Evolutionary conservation across 2,797 vertebrate genomes (phyloP).

Genomic region (Pachyuromys duprasi): DNA sequence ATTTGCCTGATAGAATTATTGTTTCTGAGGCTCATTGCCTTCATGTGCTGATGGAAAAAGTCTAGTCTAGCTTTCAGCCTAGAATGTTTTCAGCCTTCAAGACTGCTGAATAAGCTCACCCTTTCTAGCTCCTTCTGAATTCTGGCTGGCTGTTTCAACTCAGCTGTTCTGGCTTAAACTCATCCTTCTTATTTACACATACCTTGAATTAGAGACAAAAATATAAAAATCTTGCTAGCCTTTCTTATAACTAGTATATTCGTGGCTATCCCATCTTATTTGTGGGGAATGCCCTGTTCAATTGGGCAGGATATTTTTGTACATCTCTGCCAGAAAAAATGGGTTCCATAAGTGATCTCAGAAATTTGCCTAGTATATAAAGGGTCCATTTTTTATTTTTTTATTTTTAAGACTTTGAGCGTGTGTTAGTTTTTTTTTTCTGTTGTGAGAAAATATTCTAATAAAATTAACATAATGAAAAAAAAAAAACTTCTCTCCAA

Average conservation of each 20-base stretch:
- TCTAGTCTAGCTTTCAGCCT: no score
- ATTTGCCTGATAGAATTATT: no score
- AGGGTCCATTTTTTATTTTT: neutral
- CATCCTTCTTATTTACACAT: neutral
- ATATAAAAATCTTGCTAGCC: neutral
- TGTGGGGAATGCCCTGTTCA: neutral
- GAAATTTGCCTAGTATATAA: neutral
- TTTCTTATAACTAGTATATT: neutral
- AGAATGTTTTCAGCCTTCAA: no score
- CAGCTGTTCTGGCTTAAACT: neutral
- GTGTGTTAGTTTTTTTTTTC: neutral
- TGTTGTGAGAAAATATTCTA: neutral
- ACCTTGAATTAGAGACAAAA: neutral
- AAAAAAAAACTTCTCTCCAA: no score
- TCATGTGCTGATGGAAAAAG: no score
- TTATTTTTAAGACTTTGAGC: neutral
- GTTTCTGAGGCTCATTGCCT: no score
- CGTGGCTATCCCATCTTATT: neutral
- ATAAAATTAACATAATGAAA: neutral
- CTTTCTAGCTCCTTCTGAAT: no score
- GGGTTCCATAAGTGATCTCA: neutral
- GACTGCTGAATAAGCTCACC: no score
- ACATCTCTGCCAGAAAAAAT: neutral
- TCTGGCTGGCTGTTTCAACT: no score
- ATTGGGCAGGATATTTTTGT: neutral